Conservation (phyloP, 2,888 invertebrate species). For the Dryococelus australis region DNA sequence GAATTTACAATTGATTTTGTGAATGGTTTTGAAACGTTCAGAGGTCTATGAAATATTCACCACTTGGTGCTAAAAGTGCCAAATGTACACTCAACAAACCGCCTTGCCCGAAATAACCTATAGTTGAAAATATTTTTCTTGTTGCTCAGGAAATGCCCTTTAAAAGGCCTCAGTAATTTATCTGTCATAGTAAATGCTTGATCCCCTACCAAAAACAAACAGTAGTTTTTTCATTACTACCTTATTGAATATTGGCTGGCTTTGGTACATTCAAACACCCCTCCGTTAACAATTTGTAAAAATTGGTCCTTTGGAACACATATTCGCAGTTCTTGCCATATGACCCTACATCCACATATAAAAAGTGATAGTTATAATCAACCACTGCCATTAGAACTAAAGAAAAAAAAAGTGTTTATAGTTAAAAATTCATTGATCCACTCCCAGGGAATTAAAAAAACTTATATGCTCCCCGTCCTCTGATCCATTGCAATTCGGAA, state of each 20-base stretch:
- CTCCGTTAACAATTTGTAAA: not conserved
- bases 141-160: not conserved
- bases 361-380: not conserved
- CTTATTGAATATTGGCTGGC: not conserved
- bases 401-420: not conserved
- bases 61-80: not conserved
- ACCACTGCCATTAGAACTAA: not conserved
- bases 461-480: not conserved
- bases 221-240: not conserved
- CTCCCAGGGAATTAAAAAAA: not conserved
- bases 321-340: not conserved
- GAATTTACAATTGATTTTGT: not conserved
- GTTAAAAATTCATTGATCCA: not conserved
- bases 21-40: conserved; percentile 2
- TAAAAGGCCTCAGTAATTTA: not conserved
- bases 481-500: too few relatives aligned
- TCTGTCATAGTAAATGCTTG: not conserved
- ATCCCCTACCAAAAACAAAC: too few relatives aligned
- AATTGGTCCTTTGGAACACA: not conserved
- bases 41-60: conserved; percentile 16
- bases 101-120: not conserved
- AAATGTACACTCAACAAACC: not conserved
- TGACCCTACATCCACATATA: not conserved
- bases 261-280: not conserved
- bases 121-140: not conserved